Conservation (phyloP, 1,140 invertebrate species). For the Meloidogyne floridensis region DNA sequence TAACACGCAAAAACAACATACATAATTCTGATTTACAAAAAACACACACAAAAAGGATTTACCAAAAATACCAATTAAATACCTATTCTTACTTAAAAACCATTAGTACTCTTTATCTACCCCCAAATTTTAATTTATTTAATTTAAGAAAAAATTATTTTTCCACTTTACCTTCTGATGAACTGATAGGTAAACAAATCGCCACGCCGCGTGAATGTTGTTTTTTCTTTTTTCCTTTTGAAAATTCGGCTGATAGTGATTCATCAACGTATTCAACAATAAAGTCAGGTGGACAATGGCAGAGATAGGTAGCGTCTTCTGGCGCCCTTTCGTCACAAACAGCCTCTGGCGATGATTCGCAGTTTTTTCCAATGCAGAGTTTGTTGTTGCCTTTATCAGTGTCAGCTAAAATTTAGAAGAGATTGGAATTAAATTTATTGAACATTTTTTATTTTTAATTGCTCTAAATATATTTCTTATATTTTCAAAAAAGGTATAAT, state of each 20-base stretch:
- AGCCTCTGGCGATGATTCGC: background rate
- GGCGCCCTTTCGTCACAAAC: background rate
- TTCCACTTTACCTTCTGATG: background rate
- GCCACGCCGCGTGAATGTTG: background rate
- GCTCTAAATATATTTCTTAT: too few relatives aligned
- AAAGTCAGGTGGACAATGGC: background rate
- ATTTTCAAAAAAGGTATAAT: too few relatives aligned
- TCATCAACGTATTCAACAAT: constrained; percentile 3
- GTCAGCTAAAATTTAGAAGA: background rate
- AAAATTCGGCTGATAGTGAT: background rate
- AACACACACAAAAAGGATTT: too few relatives aligned
- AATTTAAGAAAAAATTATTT: too few relatives aligned
- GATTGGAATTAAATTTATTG: background rate
- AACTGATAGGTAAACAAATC: background rate
- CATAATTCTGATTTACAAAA: too few relatives aligned
- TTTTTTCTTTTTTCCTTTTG: background rate
- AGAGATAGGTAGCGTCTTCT: background rate
- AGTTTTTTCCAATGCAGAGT: background rate
- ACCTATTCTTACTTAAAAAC: too few relatives aligned
- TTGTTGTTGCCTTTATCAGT: background rate
- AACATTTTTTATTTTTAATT: too few relatives aligned
- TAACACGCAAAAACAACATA: too few relatives aligned
- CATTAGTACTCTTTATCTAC: background rate
- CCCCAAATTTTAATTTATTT: background rate
- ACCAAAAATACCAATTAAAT: too few relatives aligned